Base-by-base conservation (phyloP, 2,888 invertebrate species). In the Cryptops parisi region DNA sequence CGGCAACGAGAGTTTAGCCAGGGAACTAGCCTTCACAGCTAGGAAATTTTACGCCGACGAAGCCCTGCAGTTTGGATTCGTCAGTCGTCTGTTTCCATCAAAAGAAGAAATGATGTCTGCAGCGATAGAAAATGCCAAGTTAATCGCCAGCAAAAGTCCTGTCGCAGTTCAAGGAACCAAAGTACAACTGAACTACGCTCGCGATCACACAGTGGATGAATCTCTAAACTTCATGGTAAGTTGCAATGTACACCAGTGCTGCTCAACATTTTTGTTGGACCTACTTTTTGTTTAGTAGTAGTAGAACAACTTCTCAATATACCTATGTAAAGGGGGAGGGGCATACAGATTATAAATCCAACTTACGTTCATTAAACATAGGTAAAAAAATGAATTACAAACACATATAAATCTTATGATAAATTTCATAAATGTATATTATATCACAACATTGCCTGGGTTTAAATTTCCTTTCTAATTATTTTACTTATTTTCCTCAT, bases 101-200 rank as follows among this genome's bases (percentile, higher is more conserved):
- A 79, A 78, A 64, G 78, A 81, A 15, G 75, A 83, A 21, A 75
- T 91, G 65, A 59, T 93, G n/a, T 70, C 75, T 21, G 79, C 77
- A 49, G 84, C 86, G 0, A 53, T 93, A 1, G 75, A 78, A 4
- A 61, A 86, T 47, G 97, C 94, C 0, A 77, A 77, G 59, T 66
- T 71, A 27, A 94, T 98, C 58, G 87, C 96, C 0, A 67, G 71
- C 3, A 89, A 90, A 69, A 93, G 91, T 71, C 97, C 97, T 0
- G 82, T 97, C 3, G 97, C 96, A 0, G 83, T 97, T 0, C 96
- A 97, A 68, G 81, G 82, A 2, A 85, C 89, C 0, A 98, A 98
- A 67, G 72, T 78, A 52, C 83, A 77, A 62, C 65, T 97, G 23
- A 77, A 87, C 9, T 94, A 85, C 68, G 84, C 93, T 0, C 77